These are phyloP conservation scores for Pogonocichla stellata DNA, from an alignment of 2,113 vertebrate species.

Conservation along the genomic window DNA sequence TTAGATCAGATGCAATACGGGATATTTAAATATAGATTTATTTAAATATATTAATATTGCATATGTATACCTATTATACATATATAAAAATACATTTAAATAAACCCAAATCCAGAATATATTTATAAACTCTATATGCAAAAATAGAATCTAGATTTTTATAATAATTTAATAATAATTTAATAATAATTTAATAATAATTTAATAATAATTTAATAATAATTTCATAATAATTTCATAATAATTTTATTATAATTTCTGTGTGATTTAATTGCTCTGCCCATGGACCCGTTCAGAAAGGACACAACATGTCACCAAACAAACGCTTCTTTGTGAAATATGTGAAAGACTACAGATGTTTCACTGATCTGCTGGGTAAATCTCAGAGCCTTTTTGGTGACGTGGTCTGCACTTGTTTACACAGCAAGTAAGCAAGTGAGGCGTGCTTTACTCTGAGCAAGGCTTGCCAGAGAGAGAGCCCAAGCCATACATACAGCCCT, in stretches of 20 bases:
- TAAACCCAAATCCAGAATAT: not conserved
- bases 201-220: no score
- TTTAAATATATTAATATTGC: not conserved
- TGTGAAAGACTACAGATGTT: slow-evolving; percentile 33
- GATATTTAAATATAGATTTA: not conserved
- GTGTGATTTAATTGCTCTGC: not conserved
- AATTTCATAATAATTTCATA: no score
- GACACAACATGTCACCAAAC: not conserved
- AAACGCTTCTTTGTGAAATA: slow-evolving; percentile 43
- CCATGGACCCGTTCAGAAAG: not conserved
- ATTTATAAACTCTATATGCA: not conserved
- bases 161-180: no score
- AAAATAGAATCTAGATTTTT: not conserved
- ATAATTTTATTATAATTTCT: not conserved
- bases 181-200: no score
- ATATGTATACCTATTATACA: not conserved
- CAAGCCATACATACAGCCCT: not conserved
- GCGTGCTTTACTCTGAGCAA: not conserved
- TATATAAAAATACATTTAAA: not conserved
- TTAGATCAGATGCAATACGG: not conserved
- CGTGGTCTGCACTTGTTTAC: not conserved
- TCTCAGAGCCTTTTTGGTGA: slow-evolving; percentile 25
- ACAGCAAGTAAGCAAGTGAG: not conserved
- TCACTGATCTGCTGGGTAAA: not conserved
- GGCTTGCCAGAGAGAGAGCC: not conserved